These are phyloP conservation scores for Griposia aprilina DNA, from an alignment of 2,888 invertebrate genomes.

Conservation along the genomic window DNA sequence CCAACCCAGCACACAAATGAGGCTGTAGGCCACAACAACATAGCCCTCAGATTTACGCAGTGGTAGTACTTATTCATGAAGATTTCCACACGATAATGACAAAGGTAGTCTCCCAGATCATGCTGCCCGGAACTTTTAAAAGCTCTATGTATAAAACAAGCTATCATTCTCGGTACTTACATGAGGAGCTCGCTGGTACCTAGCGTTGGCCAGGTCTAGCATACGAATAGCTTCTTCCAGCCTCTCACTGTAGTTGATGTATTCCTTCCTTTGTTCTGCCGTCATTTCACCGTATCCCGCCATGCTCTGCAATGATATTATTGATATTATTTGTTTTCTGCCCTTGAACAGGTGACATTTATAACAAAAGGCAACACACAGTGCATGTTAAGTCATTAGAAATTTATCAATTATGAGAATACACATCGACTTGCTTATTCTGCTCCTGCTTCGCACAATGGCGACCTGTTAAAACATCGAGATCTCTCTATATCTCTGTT, in stretches of 20 bases:
- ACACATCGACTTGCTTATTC: background rate
- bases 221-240: slow-evolving; percentile 73
- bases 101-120: too few species aligned
- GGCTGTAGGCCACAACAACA: too few species aligned
- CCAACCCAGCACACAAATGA: too few species aligned
- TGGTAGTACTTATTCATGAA: too few species aligned
- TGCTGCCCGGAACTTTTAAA: background rate
- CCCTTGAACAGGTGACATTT: background rate
- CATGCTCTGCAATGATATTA: slow-evolving; percentile 65
- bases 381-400: background rate
- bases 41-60: too few species aligned
- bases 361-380: too few species aligned
- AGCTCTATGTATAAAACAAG: background rate
- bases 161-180: slow-evolving; percentile 70
- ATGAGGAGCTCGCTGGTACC: slow-evolving; percentile 73
- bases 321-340: background rate
- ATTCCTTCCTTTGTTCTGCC: slow-evolving; percentile 69
- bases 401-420: background rate
- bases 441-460: background rate
- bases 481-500: background rate
- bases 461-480: background rate
- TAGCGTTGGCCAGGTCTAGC: slow-evolving; percentile 77
- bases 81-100: too few species aligned
- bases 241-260: slow-evolving; percentile 69
- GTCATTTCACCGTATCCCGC: slow-evolving; percentile 67